These are phyloP conservation scores for Tridacna crocea DNA, from an alignment of 2,888 invertebrate genomes.

Conservation along the genomic window DNA sequence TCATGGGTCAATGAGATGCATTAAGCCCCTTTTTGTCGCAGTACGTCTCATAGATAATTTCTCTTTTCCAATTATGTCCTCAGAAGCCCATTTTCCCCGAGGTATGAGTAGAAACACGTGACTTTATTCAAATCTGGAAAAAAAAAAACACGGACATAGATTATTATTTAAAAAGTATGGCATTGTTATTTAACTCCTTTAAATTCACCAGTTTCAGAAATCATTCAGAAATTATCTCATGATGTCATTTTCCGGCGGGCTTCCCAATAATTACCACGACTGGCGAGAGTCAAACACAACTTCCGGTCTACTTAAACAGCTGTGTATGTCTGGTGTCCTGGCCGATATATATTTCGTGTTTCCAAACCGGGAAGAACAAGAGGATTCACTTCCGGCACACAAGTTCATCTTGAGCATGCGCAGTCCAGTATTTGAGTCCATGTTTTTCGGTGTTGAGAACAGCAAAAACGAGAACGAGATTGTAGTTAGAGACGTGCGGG, in stretches of 20 bases:
- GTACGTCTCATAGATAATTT: too few species aligned
- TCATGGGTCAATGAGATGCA: too few species aligned
- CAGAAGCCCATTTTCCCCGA: too few species aligned
- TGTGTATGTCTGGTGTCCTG: slow-evolving; percentile 57
- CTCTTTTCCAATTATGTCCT: too few species aligned
- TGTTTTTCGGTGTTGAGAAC: slow-evolving; percentile 55
- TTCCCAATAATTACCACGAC: slow-evolving; percentile 26
- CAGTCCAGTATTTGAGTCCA: slow-evolving; percentile 60
- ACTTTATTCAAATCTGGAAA: too few species aligned
- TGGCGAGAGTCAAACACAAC: slow-evolving; percentile 46
- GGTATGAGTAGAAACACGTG: too few species aligned
- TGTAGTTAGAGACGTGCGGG: slow-evolving; percentile 48
- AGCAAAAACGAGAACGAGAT: slow-evolving; percentile 52
- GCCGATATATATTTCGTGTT: slow-evolving; percentile 62
- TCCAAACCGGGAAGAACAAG: slow-evolving; percentile 56
- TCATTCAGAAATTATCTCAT: neutral
- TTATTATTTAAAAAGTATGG: neutral
- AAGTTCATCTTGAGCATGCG: slow-evolving; percentile 61
- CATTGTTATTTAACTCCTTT: neutral
- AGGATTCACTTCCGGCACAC: slow-evolving; percentile 63
- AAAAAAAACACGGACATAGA: neutral
- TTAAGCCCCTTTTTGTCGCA: too few species aligned
- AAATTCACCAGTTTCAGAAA: neutral
- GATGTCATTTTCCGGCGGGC: slow-evolving; percentile 4
- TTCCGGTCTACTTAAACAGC: slow-evolving; percentile 47